phyloP scores from a whole-genome alignment of 1,140 invertebrate species.

The Drosophila nasuta region DNA sequence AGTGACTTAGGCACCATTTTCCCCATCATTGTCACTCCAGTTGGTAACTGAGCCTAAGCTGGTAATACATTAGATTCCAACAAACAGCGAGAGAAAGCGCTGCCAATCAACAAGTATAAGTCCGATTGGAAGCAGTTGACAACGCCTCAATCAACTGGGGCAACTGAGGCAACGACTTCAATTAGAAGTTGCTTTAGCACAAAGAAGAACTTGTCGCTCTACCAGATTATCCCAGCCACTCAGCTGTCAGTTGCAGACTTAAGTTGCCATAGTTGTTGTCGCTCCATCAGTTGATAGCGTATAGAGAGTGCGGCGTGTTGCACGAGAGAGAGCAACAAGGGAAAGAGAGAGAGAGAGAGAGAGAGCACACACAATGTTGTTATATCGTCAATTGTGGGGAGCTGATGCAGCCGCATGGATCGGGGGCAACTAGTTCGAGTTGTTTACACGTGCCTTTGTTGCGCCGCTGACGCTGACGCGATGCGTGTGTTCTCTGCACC shows the following conservation, averaged over 20 bases:
- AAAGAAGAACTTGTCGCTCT: not conserved
- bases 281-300: constrained; percentile 32
- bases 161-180: not conserved
- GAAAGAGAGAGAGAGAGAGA: constrained; percentile 12
- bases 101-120: not conserved
- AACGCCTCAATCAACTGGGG: not conserved
- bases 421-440: constrained; percentile 60
- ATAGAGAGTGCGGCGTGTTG: constrained; percentile 60
- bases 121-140: not conserved
- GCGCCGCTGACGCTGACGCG: constrained; percentile 69
- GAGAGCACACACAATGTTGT: constrained; percentile 52
- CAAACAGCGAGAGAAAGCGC: not conserved
- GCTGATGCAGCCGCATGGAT: constrained; percentile 23
- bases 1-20: too few relatives aligned
- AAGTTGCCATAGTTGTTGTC: not conserved
- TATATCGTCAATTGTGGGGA: constrained; percentile 71
- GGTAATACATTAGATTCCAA: not conserved
- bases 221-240: not conserved
- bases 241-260: constrained; percentile 1
- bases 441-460: constrained; percentile 83
- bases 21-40: not conserved
- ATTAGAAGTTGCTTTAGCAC: constrained; percentile 1
- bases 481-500: constrained; percentile 74
- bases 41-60: not conserved
- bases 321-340: constrained; percentile 6